phyloP scores from a whole-genome alignment of 2,113 vertebrate species.

The Bombycilla garrulus region DNA sequence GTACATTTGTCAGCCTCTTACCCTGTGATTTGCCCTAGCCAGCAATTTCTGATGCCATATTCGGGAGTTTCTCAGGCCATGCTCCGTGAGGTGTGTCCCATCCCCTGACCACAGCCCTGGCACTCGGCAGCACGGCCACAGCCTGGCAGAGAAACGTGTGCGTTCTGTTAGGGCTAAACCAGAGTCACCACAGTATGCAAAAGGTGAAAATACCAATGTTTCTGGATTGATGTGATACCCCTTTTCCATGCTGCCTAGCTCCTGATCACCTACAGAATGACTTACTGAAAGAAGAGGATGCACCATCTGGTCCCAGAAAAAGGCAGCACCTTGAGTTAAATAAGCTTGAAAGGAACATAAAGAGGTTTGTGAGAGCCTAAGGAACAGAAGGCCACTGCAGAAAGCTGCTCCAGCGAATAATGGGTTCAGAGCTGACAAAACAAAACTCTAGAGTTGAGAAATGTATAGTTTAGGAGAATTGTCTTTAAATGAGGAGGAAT shows the following conservation, averaged over 20 bases:
- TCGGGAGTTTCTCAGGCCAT: background rate
- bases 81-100: background rate
- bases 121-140: background rate
- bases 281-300: background rate
- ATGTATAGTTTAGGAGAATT: background rate
- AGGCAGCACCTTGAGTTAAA: background rate
- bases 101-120: background rate
- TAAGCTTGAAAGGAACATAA: background rate
- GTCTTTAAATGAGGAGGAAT: background rate
- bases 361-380: background rate
- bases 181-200: background rate
- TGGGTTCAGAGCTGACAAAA: background rate
- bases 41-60: background rate
- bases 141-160: background rate
- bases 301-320: background rate
- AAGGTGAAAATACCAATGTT: background rate
- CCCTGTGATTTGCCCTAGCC: background rate
- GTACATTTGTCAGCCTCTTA: background rate
- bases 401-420: background rate
- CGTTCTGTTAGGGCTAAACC: background rate
- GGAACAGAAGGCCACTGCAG: background rate
- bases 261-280: background rate
- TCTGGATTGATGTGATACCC: background rate
- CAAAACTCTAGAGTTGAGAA: background rate
- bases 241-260: background rate